Base-by-base conservation (phyloP, 2,888 invertebrate genomes). In the Hipparchia semele region DNA sequence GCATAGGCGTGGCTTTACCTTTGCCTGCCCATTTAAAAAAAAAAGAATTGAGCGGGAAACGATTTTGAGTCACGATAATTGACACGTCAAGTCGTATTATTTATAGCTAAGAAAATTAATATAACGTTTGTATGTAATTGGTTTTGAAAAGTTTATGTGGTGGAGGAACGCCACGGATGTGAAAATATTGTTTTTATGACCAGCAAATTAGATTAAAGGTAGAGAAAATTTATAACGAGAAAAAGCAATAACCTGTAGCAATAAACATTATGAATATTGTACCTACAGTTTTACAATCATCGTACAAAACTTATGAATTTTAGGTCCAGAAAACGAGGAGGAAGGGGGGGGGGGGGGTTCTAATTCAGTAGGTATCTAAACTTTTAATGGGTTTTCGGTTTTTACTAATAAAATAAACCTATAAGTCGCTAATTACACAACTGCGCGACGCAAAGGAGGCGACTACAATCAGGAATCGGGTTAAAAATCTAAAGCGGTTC, bases 51-150 rank as follows among this genome's bases (percentile, higher is more conserved):
- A 79, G 81, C 87, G 86, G 87, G 85, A 89, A 91, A 83, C 84
- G 86, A 85, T 89, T 88, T 86, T 79, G 82, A 77, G 76, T 68
- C 84, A 84, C 84, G 89, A 91, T 92, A 91, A 94, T 92, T 92
- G 92, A 90, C 89, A 86, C 85, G 92, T 93, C 92, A 89, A 86
- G 87, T 83, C 86, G 79, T 84, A 91, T 91, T 93, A 93, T 92
- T 93, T 90, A 91, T 91, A 87, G 86, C 83, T 82, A 82, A 82
- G 88, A 84, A 90, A 93, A 93, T 92, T 83, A 88, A 88, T 80
- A 92, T 86, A 85, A 88, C 91, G 81, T 86, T 84, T 84, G 86
- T 82, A 82, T 80, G 86, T 93, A 92, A 94, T 93, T 92, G 91
- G 86, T 85, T 88, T 79, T 90, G 93, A 94, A 86, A 90, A 87